phyloP scores from a whole-genome alignment of 2,888 invertebrate species.

The Aphelenchoides bicaudatus region DNA sequence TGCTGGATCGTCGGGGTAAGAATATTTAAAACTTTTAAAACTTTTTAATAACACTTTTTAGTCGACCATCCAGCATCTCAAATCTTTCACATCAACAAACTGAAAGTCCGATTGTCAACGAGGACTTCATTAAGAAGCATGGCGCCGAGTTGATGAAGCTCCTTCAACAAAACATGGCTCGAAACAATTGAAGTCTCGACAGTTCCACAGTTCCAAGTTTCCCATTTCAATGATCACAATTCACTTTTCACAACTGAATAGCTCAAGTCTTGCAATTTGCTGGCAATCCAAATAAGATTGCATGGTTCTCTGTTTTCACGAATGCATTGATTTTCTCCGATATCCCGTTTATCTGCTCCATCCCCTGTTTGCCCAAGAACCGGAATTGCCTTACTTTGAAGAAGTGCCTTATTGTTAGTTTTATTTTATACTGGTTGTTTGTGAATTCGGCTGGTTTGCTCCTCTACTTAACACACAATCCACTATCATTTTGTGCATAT shows the following conservation, averaged over 20 bases:
- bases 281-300: no score
- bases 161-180: conserved; percentile 28
- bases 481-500: neutral
- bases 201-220: neutral
- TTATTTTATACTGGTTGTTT: neutral
- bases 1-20: neutral
- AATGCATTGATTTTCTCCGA: no score
- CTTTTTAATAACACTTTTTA: conserved; percentile 1
- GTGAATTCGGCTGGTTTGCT: neutral
- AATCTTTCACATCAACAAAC: neutral
- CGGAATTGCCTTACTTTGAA: no score
- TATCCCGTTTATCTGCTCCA: neutral
- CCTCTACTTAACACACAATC: neutral
- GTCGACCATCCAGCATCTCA: conserved; percentile 20
- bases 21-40: neutral
- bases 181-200: neutral
- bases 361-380: no score
- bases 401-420: neutral
- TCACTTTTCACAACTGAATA: neutral
- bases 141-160: conserved; percentile 29
- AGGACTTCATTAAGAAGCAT: conserved; percentile 24
- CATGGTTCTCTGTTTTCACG: no score
- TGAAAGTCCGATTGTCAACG: conserved; percentile 25
- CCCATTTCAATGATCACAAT: neutral
- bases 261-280: no score